Percentiles rank a stretch among this genome's conserved stretches.
phyloP scores from a whole-genome alignment of 2,113 vertebrate species.

The Pseudorectes ferrugineus region DNA sequence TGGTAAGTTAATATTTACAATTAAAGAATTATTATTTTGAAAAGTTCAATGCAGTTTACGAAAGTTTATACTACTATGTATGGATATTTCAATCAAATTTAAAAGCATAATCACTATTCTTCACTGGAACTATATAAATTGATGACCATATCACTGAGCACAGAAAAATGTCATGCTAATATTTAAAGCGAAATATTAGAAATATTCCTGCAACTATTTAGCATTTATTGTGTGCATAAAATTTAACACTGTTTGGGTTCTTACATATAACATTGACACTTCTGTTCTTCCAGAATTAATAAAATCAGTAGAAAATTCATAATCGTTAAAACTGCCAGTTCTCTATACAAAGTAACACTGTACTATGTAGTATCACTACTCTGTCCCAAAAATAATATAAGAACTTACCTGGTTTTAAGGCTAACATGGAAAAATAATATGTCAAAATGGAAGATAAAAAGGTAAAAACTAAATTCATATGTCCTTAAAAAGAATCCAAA shows the following conservation, averaged over 20 bases:
- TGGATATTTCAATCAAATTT: not conserved
- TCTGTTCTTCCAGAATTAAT: not conserved
- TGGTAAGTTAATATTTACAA: not conserved
- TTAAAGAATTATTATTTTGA: not conserved
- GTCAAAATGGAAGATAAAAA: not conserved
- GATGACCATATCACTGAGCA: not conserved
- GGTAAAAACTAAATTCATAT: not conserved
- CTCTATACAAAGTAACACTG: not conserved
- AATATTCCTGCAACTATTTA: not conserved
- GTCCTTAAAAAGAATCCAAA: not conserved
- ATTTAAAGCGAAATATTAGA: not conserved
- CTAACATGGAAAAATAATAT: not conserved
- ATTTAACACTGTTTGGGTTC: not conserved
- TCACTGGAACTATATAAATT: not conserved
- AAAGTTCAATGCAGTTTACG: not conserved
- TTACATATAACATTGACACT: not conserved
- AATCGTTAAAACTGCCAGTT: not conserved
- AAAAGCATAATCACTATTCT: not conserved
- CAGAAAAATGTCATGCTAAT: not conserved
- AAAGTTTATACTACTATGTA: not conserved
- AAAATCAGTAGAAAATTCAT: not conserved
- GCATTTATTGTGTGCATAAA: not conserved
- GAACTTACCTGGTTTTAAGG: not conserved
- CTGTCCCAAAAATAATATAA: not conserved
- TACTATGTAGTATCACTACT: not conserved